These are phyloP conservation scores for Glandiceps talaboti DNA, from an alignment of 53 echinoderm and acorn worm genomes.

Conservation along the genomic window DNA sequence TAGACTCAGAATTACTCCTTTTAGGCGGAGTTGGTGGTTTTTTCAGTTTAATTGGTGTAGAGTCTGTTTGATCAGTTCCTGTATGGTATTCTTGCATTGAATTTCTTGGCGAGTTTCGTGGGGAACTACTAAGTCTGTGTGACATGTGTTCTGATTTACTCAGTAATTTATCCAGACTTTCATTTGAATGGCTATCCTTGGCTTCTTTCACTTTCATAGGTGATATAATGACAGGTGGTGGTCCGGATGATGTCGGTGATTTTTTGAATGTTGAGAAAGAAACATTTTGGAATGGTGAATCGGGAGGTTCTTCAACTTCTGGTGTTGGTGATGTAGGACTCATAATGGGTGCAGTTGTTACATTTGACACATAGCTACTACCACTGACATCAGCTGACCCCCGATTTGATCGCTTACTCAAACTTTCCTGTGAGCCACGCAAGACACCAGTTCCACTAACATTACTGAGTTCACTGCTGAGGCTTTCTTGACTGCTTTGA, in stretches of 20 bases:
- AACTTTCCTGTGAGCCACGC: constrained; percentile 15
- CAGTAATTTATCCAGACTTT: constrained; percentile 52
- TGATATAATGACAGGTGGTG: background rate
- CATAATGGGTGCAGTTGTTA: constrained; percentile 16
- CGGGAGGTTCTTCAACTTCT: constrained; percentile 9
- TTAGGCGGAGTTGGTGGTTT: constrained; percentile 69
- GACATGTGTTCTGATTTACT: background rate
- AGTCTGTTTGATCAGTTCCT: background rate
- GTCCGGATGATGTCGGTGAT: constrained; percentile 15
- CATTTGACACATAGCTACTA: constrained; percentile 53
- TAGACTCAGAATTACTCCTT: constrained; percentile 51
- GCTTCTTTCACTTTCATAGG: background rate
- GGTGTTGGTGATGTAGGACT: constrained; percentile 15
- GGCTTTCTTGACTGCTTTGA: constrained; percentile 68
- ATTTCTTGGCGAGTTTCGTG: constrained; percentile 12
- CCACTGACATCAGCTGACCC: constrained; percentile 36
- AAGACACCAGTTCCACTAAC: constrained; percentile 52
- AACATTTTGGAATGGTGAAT: constrained; percentile 24
- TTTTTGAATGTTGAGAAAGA: constrained; percentile 94
- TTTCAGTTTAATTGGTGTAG: constrained; percentile 36
- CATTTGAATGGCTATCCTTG: constrained; percentile 20
- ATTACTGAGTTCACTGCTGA: constrained; percentile 72
- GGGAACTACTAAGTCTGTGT: background rate
- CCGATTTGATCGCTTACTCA: background rate
- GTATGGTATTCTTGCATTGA: constrained; percentile 12